A percentile compares a stretch with the other conserved stretches of the same genome.
Evolutionary conservation across 2,797 vertebrate genomes (phyloP).

Genomic region (Melanotaenia parkinsoni): DNA sequence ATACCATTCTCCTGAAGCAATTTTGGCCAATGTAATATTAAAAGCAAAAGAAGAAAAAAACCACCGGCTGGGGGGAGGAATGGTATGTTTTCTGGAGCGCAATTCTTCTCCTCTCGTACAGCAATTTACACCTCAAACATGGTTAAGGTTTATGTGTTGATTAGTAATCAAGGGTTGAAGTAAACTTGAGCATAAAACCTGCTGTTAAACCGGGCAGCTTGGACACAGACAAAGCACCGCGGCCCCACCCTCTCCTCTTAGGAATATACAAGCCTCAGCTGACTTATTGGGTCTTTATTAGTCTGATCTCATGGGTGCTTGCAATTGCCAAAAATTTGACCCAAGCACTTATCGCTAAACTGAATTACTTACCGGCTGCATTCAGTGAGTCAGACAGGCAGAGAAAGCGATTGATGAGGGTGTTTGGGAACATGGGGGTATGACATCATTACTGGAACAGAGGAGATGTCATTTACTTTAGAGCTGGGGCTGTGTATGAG

Average conservation of each 20-base stretch:
- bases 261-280: constrained; percentile 53
- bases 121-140: constrained; percentile 19
- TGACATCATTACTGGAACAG: constrained; percentile 75
- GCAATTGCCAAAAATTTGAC: constrained; percentile 75
- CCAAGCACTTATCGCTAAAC: constrained; percentile 78
- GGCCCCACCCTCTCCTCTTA: constrained; percentile 55
- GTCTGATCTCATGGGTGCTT: constrained; percentile 76
- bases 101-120: neutral
- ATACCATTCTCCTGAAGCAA: constrained; percentile 27
- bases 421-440: constrained; percentile 69
- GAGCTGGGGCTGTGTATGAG: constrained; percentile 46
- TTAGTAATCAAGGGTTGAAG: constrained; percentile 10
- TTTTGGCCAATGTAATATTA: constrained; percentile 37
- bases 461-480: constrained; percentile 61
- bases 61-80: neutral
- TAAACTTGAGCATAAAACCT: constrained; percentile 21
- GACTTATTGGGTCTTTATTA: constrained; percentile 69
- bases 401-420: constrained; percentile 58
- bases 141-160: neutral
- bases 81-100: neutral
- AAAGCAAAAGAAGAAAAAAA: neutral
- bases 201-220: constrained; percentile 11
- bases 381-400: constrained; percentile 67
- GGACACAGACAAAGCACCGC: constrained; percentile 33
- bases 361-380: constrained; percentile 74